phyloP scores from a whole-genome alignment of 2,888 invertebrate genomes.

The Drosophila infuscata region DNA sequence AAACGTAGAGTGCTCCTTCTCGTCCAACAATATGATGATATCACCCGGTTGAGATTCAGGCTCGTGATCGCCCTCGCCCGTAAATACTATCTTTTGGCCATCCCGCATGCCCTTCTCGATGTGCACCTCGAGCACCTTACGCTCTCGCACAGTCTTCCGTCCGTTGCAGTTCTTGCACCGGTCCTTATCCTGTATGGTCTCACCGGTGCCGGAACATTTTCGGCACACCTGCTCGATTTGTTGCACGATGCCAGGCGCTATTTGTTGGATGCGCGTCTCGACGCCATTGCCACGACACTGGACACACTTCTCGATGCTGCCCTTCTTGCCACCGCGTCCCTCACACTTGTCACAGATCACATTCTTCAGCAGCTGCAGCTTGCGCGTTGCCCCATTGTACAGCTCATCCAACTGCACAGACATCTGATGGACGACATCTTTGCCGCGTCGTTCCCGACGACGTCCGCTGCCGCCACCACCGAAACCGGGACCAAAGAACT shows the following conservation, averaged over 20 bases:
- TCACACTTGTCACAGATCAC: constrained; percentile 98
- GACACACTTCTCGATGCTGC: constrained; percentile 93
- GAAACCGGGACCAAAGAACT: constrained; percentile 95
- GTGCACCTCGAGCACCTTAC: constrained; percentile 97
- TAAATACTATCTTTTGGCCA: constrained; percentile 97
- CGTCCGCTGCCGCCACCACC: constrained; percentile 86
- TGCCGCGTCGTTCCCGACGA: constrained; percentile 91
- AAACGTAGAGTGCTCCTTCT: constrained; percentile 94
- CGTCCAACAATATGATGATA: constrained; percentile 97
- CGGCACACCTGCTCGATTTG: constrained; percentile 94
- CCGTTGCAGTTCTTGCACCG: constrained; percentile 97
- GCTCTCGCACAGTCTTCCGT: constrained; percentile 94
- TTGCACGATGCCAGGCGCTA: constrained; percentile 90
- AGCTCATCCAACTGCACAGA: constrained; percentile 96
- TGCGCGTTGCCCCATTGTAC: constrained; percentile 96
- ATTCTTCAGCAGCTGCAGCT: constrained; percentile 96
- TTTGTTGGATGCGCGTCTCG: constrained; percentile 87
- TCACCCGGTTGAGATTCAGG: constrained; percentile 97
- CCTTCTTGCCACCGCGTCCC: constrained; percentile 97
- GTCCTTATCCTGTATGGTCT: constrained; percentile 94
- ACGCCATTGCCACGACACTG: constrained; percentile 96
- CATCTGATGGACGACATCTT: constrained; percentile 97
- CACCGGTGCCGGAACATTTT: constrained; percentile 95
- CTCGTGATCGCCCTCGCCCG: constrained; percentile 98
- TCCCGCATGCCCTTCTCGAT: constrained; percentile 98